These are phyloP conservation scores for Rhorus exstirpatorius DNA, from an alignment of 2,888 invertebrate species.

Conservation along the genomic window DNA sequence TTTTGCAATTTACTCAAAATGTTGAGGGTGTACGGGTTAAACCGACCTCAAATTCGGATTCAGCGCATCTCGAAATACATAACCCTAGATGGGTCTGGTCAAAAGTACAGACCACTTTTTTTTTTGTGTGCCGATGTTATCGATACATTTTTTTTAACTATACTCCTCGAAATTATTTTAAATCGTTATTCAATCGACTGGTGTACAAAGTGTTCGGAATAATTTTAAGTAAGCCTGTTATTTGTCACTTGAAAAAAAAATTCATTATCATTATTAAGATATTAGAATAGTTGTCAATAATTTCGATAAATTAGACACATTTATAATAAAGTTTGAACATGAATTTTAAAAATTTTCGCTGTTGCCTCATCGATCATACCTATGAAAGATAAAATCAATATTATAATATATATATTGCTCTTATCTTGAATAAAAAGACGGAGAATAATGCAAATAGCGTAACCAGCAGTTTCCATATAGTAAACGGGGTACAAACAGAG, in stretches of 20 bases:
- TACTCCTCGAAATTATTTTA: no score
- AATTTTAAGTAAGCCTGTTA: no score
- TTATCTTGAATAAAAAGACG: constrained; percentile 23
- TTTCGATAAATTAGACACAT: neutral
- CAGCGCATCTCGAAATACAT: no score
- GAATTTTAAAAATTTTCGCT: neutral
- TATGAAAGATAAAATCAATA: neutral
- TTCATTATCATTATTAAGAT: neutral
- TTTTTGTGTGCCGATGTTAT: no score
- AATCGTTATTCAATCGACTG: neutral
- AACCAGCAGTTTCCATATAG: constrained; percentile 46
- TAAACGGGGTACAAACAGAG: constrained; percentile 15
- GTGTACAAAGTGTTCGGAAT: neutral
- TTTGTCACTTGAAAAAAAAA: neutral
- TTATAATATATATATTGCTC: constrained; percentile 37
- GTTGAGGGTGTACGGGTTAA: no score
- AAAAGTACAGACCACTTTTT: no score
- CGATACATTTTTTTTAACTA: no score
- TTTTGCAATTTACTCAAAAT: no score
- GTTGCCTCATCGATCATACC: neutral
- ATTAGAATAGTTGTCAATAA: neutral
- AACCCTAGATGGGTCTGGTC: no score
- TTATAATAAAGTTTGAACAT: neutral
- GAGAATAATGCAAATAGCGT: constrained; percentile 23
- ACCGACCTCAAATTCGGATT: no score